These are phyloP conservation scores for Carlito syrichta DNA, from an alignment of 2,113 vertebrate genomes.

Conservation along the genomic window DNA sequence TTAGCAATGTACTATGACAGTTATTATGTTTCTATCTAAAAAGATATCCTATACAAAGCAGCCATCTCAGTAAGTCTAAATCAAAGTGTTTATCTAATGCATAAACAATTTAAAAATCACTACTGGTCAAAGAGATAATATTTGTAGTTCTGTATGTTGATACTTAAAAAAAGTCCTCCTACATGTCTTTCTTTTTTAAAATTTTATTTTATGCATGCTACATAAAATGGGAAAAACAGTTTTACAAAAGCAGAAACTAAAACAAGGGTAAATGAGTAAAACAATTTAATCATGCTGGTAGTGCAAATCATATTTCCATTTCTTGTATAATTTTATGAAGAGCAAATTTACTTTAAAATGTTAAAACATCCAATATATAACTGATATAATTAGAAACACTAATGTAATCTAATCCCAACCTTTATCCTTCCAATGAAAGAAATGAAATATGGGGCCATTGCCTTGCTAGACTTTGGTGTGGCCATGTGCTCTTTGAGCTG, in stretches of 20 bases:
- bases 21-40: constrained; percentile 3
- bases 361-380: constrained; percentile 9
- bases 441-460: neutral
- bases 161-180: neutral
- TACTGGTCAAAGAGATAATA: neutral
- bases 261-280: constrained; percentile 18
- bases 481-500: too few species aligned
- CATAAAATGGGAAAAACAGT: neutral
- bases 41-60: neutral
- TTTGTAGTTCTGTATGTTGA: neutral
- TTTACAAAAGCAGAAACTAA: neutral
- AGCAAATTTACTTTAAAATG: constrained; percentile 12
- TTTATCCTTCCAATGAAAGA: neutral
- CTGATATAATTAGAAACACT: neutral
- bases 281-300: neutral
- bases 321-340: constrained; percentile 23
- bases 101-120: constrained; percentile 17
- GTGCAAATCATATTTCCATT: neutral
- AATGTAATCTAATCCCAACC: neutral
- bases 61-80: neutral
- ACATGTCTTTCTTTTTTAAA: neutral
- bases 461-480: too few species aligned
- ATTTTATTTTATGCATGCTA: neutral
- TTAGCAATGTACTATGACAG: neutral
- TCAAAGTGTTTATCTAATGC: neutral